Evolutionary conservation across 2,797 vertebrate species (phyloP), one percentile per base, ranked within the genome.

Genomic region (Falco concolor): DNA sequence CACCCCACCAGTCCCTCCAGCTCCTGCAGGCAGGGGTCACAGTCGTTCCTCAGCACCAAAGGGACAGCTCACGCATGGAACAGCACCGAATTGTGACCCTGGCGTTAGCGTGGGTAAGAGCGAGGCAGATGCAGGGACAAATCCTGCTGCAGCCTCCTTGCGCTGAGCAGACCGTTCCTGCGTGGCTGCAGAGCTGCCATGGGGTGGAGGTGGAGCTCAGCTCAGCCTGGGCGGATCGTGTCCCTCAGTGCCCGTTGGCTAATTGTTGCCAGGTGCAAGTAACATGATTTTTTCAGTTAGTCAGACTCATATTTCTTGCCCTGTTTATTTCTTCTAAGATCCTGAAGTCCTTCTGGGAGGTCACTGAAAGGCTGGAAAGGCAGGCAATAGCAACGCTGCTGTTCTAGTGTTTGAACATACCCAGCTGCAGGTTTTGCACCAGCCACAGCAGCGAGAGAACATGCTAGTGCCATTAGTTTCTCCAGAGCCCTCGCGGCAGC

Each of bases 131-230:
- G 2, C 47, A 25, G 69, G 42, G 38, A 24, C 54, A 21, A 8
- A 70, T 25, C 42, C 84, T 17, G 25, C 42, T 28, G n/a, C 32
- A 2, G 21, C 0, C 47, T 30, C 47, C n/a, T 20, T 1, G 15
- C 2, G 5, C 4, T 7, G 42, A 45, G 54, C 57, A 1, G 50
- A 2, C 25, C 30, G 11, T 10, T 15, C 9, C 47, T 7, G 57
- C 3, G 5, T 0, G 9, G 28, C 2, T 3, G 5, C n/a, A 1
- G 56, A 38, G 38, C 47, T 67, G 3, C 6, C 50, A 22, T 3
- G 14, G 52, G 56, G 15, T 3, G 34, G 60, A 36, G 69, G 63
- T 3, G 40, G 36, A 36, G 40, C 54, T 32, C 22, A 6, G 57
- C n/a, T 56, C 57, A 6, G 47, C 44, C 57, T 18, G 34, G 32